Conservation (phyloP, 1,140 invertebrate species). For the Steinernema feltiae region DNA sequence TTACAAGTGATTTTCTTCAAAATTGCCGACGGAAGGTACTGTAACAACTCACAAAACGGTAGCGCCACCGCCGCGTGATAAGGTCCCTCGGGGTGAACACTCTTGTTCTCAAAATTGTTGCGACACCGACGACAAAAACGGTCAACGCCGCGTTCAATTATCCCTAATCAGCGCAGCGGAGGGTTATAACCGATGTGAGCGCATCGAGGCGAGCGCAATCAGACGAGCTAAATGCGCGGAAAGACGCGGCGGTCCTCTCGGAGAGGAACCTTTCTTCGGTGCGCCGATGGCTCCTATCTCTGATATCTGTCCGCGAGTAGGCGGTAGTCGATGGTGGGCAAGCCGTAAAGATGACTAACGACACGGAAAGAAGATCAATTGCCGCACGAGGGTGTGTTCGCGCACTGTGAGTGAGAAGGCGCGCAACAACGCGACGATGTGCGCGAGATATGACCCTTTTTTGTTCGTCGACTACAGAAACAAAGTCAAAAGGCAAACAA, state of each 20-base stretch:
- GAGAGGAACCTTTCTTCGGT: neutral
- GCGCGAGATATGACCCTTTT: neutral
- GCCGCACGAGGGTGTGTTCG: slow-evolving; percentile 7
- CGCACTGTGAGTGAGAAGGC: neutral
- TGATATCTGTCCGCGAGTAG: neutral
- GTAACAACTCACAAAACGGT: too few species aligned
- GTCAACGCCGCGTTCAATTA: neutral
- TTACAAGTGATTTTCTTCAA: neutral
- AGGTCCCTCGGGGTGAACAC: too few species aligned
- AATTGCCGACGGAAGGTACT: neutral
- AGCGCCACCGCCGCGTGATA: too few species aligned
- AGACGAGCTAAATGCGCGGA: neutral
- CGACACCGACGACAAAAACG: neutral
- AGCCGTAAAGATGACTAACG: slow-evolving; percentile 11
- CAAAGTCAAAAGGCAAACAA: slow-evolving; percentile 7
- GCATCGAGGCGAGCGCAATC: neutral
- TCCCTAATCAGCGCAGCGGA: neutral
- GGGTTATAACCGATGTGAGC: neutral
- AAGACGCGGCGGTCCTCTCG: neutral
- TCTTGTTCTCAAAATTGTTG: too few species aligned
- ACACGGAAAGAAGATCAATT: slow-evolving; percentile 14
- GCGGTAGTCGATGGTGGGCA: slow-evolving; percentile 1
- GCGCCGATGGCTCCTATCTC: neutral
- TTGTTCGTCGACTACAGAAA: neutral
- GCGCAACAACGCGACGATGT: neutral